Conservation (phyloP, 1,140 invertebrate species). For the Neodiprion pinetum region DNA sequence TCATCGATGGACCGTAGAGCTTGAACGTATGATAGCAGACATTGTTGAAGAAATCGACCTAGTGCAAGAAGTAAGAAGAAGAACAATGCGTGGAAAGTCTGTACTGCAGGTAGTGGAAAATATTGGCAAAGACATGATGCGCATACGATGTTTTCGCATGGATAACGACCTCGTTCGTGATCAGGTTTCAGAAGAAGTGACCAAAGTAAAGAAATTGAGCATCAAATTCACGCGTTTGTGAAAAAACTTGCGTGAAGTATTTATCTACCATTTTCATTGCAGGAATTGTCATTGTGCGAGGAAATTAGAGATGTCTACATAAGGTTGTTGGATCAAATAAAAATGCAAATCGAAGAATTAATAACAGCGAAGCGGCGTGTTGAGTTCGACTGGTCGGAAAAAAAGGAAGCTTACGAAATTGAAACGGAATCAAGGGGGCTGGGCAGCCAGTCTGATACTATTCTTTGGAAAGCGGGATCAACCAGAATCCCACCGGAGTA, state of each 20-base stretch:
- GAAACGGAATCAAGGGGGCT: conserved; percentile 70
- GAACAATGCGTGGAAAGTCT: conserved; percentile 67
- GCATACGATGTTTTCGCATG: conserved; percentile 65
- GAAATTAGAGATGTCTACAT: conserved; percentile 68
- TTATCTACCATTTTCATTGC: background rate
- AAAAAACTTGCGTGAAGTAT: background rate
- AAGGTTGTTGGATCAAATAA: conserved; percentile 69
- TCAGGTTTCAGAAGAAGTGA: conserved; percentile 77
- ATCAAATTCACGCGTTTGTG: background rate
- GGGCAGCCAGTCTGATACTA: conserved; percentile 66
- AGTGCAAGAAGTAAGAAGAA: conserved; percentile 67
- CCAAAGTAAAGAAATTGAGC: conserved; percentile 56
- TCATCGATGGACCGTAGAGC: conserved; percentile 71
- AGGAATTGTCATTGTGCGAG: conserved; percentile 69
- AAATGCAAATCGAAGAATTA: conserved; percentile 77
- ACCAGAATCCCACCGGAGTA: conserved; percentile 71
- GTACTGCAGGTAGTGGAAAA: conserved; percentile 69
- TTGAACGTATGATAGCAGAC: conserved; percentile 69
- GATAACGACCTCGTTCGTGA: conserved; percentile 81
- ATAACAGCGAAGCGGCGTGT: conserved; percentile 78
- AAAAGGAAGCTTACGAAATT: conserved; percentile 78
- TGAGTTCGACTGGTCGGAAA: conserved; percentile 88
- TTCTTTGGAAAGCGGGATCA: conserved; percentile 73
- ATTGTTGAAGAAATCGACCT: conserved; percentile 69
- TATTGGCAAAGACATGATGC: conserved; percentile 63